A percentile compares a stretch with the other conserved stretches of the same genome.
Conservation (phyloP, 2,888 invertebrate species). For the Allolobophora icterica region DNA sequence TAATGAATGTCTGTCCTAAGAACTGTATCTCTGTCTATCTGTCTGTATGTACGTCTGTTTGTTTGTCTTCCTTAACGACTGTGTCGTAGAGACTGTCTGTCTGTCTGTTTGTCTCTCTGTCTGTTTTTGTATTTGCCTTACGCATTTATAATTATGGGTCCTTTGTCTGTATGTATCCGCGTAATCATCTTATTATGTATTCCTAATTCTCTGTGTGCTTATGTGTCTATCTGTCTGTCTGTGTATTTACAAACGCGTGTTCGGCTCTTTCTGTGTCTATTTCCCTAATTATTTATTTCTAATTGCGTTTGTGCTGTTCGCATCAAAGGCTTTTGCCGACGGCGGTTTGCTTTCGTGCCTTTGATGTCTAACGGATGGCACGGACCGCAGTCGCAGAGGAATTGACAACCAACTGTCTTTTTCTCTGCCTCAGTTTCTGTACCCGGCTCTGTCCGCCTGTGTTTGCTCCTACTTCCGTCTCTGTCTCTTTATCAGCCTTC, state of each 20-base stretch:
- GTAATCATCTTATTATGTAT: no score
- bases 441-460: not conserved
- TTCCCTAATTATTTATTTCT: not conserved
- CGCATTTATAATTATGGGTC: no score
- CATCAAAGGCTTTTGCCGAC: not conserved
- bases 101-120: not conserved
- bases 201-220: no score
- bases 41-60: no score
- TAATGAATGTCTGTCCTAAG: no score
- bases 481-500: no score
- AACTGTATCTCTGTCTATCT: not conserved
- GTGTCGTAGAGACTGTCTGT: no score
- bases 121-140: not conserved
- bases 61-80: no score
- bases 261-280: not conserved
- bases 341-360: not conserved
- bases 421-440: not conserved
- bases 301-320: not conserved
- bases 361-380: slow-evolving; percentile 6
- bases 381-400: not conserved
- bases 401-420: no score
- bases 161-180: no score
- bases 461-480: not conserved
- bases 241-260: no score
- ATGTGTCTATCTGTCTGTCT: no score